Evolutionary conservation across 2,797 vertebrate species (phyloP).

Genomic region (Anas bernieri): DNA sequence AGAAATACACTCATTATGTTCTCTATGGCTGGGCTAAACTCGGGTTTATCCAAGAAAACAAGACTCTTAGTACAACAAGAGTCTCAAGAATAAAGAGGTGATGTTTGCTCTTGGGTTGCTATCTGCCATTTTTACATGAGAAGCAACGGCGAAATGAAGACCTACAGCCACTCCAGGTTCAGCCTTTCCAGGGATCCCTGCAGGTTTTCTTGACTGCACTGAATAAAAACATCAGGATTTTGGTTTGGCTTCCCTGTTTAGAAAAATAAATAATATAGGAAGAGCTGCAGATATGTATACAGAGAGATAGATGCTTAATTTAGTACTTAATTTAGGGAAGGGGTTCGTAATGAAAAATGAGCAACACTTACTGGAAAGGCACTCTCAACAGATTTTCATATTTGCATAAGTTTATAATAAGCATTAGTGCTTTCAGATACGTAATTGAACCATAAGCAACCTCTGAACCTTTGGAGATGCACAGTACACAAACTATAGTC

Average conservation of each 20-base stretch:
- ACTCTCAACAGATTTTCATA: background rate
- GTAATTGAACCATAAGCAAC: constrained; percentile 6
- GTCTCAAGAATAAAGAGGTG: background rate
- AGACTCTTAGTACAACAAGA: background rate
- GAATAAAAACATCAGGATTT: background rate
- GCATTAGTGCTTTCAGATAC: background rate
- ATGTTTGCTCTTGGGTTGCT: background rate
- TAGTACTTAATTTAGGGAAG: background rate
- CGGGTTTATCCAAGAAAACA: background rate
- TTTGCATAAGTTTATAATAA: background rate
- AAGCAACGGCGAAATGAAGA: background rate
- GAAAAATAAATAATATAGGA: background rate
- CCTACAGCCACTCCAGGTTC: background rate
- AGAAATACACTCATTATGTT: background rate
- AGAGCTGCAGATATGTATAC: background rate
- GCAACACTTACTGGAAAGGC: background rate
- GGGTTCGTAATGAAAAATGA: background rate
- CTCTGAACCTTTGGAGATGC: background rate
- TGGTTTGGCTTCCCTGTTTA: background rate
- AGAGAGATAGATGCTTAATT: background rate
- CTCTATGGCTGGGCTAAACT: background rate
- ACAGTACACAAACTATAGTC: background rate
- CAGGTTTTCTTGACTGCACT: background rate
- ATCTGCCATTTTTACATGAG: background rate
- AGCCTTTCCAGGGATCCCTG: background rate